Evolutionary conservation across 2,113 vertebrate species (phyloP), one percentile per base, ranked within the genome.

Genomic region (Nettapus auritus): DNA sequence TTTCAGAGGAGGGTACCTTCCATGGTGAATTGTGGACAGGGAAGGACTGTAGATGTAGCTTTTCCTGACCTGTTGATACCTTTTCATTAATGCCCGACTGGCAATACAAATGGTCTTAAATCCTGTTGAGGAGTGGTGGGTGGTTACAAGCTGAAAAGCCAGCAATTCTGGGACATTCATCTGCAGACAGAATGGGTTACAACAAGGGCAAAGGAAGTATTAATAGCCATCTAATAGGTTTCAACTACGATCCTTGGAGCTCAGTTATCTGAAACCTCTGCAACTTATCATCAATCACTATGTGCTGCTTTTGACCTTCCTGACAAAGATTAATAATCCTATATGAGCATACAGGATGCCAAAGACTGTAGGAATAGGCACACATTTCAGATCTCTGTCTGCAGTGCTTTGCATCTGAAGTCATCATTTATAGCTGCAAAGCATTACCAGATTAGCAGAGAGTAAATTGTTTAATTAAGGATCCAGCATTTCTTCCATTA

Each of bases 291-390:
- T 95, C 87, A 97, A 94, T 95, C 93, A 90, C 31, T 29, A 2
- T 14, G 36, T 79, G 75, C 71, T 56, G 12, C 17, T 91, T 91
- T 53, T 86, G 70, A 89, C 75, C 78, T 85, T 87, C 23, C 71
- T 91, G 95, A 91, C 87, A 88, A 79, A 91, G 94, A 94, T 77
- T 91, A 76, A 88, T 95, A 92, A 86, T 34, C 21, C 34, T 48
- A 1, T 48, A 66, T 57, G 70, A 82, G 12, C 26, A 82, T n/a
- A 60, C 9, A 76, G 38, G 48, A 57, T 69, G 13, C 29, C 2
- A 7, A 77, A 82, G 40, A 28, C 62, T 69, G 3, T 10, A 73
- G 31, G 33, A 82, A 71, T 2, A 80, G 46, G n/a, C 28, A 73
- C 46, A 31, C 0, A 62, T 62, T 95, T 91, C 63, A 87, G 63